Base-by-base conservation (phyloP, 1,140 invertebrate species). In the Anoplolepis gracilipes region DNA sequence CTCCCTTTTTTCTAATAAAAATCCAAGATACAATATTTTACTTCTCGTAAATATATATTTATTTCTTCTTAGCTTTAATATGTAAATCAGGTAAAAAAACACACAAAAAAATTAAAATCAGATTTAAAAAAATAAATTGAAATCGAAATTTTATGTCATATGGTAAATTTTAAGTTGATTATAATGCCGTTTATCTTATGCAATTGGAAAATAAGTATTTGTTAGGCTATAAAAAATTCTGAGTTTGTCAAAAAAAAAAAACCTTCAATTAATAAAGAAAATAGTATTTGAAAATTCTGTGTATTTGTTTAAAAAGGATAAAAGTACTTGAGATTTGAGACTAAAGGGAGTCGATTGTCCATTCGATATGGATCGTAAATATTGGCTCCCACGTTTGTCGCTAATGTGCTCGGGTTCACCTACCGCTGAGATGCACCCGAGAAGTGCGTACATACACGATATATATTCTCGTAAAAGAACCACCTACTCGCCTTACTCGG, bases 301-400 rank as follows among this genome's bases (percentile, higher is more conserved):
- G 19, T 25, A 33, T 61, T 42, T 30, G 25, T 28, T 76, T 25
- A 0, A 62, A n/a, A 16, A 76, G 57, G 73, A 61, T 62, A 42
- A 61, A 62, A 30, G 16, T 62, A 42, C 73, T 76, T 1, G 33
- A 5, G 25, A 42, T 57, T 76, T 1, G 33, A 5, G 25, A 1
- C 16, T 57, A 25, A 76, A 76, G 16, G 33, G 28, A 57, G 55
- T 76, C 57, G 73, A 53, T 62, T 36, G 36, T 76, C 73, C 73
- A 61, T 57, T 28, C 25, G 55, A 25, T 76, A 76, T 42, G 36
- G 22, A 22, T 57, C 57, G 73, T 76, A 62, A 76, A 76, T 76
- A 76, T 62, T 62, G 73, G 73, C 73, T 76, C 73, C 73, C 73
- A 76, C 57, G 73, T 57, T 76, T 25, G 57, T 36, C 57, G 36